A percentile compares a stretch with the other conserved stretches of the same genome.
Evolutionary conservation across 2,888 invertebrate species (phyloP).

Genomic region (Eumerus sabulonum): DNA sequence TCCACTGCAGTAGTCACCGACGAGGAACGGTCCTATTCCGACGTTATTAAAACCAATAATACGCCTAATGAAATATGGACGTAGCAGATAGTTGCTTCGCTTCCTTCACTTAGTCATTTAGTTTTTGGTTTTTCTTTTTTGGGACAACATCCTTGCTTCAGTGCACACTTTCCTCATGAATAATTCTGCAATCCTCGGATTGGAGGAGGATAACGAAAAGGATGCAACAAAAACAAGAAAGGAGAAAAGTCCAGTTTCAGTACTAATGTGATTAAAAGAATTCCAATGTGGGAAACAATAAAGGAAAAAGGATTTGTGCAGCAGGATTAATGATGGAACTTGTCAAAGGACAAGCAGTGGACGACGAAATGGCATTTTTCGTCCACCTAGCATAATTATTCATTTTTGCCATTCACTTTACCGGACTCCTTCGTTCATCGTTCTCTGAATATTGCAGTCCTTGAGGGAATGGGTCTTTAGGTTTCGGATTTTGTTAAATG

Average conservation of each 20-base stretch:
- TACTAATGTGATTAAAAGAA: constrained; percentile 68
- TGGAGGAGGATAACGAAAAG: too few species aligned
- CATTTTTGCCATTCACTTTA: constrained; percentile 35
- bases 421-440: background rate
- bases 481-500: constrained; percentile 19
- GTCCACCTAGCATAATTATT: constrained; percentile 67
- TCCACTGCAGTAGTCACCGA: constrained; percentile 35
- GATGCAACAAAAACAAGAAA: constrained; percentile 2
- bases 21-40: constrained; percentile 42
- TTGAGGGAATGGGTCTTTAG: too few species aligned
- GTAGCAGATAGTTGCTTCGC: constrained; percentile 34
- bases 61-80: constrained; percentile 52
- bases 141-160: constrained; percentile 46
- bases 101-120: constrained; percentile 51
- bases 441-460: too few species aligned
- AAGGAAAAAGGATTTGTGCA: constrained; percentile 58
- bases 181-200: constrained; percentile 42
- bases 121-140: too few species aligned
- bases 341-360: constrained; percentile 58
- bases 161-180: constrained; percentile 63
- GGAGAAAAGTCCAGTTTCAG: constrained; percentile 37
- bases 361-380: constrained; percentile 22
- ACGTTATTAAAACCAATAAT: constrained; percentile 47
- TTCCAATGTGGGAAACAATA: constrained; percentile 59
- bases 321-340: constrained; percentile 57